Percentiles rank a stretch among this genome's conserved stretches.
phyloP scores from a whole-genome alignment of 2,888 invertebrate genomes.

The Macrosiphum euphorbiae region DNA sequence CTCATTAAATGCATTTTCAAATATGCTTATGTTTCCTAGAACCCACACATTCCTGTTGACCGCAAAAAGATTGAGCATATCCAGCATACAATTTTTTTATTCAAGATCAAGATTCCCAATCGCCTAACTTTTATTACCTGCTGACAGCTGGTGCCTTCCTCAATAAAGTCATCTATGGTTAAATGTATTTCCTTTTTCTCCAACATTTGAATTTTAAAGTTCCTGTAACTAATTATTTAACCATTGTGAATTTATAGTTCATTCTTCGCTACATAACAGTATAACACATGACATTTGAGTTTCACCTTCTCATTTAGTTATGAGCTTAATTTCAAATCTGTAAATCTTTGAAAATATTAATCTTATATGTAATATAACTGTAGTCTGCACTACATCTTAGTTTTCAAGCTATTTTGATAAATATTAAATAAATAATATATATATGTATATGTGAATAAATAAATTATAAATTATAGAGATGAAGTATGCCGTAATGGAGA shows the following conservation, averaged over 20 bases:
- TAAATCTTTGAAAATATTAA: too few species aligned
- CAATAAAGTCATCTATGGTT: not conserved
- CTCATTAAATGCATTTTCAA: not conserved
- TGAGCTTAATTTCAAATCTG: too few species aligned
- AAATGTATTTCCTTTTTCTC: not conserved
- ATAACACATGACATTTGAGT: not conserved
- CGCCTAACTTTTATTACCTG: not conserved
- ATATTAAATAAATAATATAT: not conserved
- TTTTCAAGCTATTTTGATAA: not conserved
- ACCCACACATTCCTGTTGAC: not conserved
- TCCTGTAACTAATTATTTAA: not conserved
- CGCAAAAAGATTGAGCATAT: not conserved
- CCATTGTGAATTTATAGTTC: not conserved
- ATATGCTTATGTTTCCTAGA: not conserved
- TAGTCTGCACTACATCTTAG: not conserved
- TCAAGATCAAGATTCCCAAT: not conserved
- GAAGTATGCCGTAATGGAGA: constrained; percentile 84
- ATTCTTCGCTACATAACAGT: too few species aligned
- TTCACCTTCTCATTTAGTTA: not conserved
- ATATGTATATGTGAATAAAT: not conserved
- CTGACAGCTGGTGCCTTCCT: not conserved
- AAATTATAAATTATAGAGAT: constrained; percentile 71
- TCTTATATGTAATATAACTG: too few species aligned
- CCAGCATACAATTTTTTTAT: not conserved
- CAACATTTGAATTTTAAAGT: not conserved